Conservation (phyloP, 1,140 invertebrate species). For the Apolygus lucorum region DNA sequence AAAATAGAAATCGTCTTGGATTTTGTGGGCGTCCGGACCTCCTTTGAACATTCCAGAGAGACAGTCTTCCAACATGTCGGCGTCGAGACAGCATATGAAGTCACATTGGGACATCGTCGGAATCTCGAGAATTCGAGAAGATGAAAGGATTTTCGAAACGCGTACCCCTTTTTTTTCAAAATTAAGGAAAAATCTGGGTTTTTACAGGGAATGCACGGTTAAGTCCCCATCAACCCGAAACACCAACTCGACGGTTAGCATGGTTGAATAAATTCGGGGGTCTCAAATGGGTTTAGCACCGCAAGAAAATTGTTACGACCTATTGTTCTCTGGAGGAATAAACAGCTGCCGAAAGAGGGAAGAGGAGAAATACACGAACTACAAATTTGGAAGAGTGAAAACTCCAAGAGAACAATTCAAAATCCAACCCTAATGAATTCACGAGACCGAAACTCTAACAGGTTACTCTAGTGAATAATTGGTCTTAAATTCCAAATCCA, state of each 20-base stretch:
- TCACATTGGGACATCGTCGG: not conserved
- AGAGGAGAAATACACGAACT: not conserved
- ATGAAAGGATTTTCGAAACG: too few relatives aligned
- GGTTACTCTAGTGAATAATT: too few relatives aligned
- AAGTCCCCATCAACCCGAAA: too few relatives aligned
- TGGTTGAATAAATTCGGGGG: not conserved
- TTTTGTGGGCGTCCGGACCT: not conserved
- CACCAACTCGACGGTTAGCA: not conserved
- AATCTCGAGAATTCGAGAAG: too few relatives aligned
- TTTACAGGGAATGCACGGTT: too few relatives aligned
- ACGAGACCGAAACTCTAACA: too few relatives aligned
- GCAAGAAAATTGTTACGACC: constrained; percentile 16
- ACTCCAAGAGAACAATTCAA: too few relatives aligned
- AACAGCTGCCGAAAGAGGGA: not conserved
- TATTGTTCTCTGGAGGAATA: not conserved
- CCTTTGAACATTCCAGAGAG: not conserved
- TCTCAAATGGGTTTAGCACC: constrained; percentile 2
- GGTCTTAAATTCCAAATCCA: too few relatives aligned
- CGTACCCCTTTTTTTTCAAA: not conserved
- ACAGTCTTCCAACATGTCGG: not conserved
- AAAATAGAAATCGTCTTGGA: not conserved
- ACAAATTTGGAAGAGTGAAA: not conserved
- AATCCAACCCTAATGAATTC: too few relatives aligned
- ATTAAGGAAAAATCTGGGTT: not conserved
- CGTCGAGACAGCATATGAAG: not conserved